Base-by-base conservation (phyloP, 1,140 invertebrate genomes). In the Chelonus insularis region DNA sequence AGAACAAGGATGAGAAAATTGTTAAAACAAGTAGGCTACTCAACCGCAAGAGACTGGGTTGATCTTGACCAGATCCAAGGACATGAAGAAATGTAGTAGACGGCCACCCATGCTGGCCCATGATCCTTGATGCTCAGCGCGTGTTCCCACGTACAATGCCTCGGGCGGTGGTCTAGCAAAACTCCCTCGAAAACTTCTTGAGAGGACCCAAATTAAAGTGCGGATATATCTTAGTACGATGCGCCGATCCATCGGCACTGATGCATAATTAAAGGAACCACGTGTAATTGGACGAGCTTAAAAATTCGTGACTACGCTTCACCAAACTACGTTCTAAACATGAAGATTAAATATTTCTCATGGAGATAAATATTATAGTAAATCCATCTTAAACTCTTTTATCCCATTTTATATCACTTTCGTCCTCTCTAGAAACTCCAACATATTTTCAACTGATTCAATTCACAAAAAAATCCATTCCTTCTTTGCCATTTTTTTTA, bases 191-290 rank as follows among this genome's bases (percentile, higher is more conserved):
- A 29, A 29, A 29, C 25, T 74, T 52, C 50, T 60, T 57, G 62
- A 68, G 68, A 73, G 48, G 25, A 51, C 68, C 74, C 73, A 76
- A 76, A 76, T 76, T 76, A 76, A 76, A 73, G 66, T 66, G 58
- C 67, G 55, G 57, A 51, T 57, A 54, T 29, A 29, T 29, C 14
- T 36, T 36, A 25, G 55, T 34, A 23, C 55, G 55, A 63, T 63
- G 61, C 61, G 60, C 60, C 25, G 39, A 55, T 55, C 64, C 64
- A 64, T 68, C 67, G 56, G 29, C 64, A 56, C 57, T 63, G 51
- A 52, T 75, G 73, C 73, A 76, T 76, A 74, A 76, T 76, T 73
- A 74, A 75, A 75, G 73, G 73, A 76, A 66, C 72, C 65, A 75
- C 74, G 66, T 76, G 74, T 75, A 74, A 76, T 76, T 75, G 73